Conservation (phyloP, 2,888 invertebrate species). For the Sphaerophoria rueppellii region DNA sequence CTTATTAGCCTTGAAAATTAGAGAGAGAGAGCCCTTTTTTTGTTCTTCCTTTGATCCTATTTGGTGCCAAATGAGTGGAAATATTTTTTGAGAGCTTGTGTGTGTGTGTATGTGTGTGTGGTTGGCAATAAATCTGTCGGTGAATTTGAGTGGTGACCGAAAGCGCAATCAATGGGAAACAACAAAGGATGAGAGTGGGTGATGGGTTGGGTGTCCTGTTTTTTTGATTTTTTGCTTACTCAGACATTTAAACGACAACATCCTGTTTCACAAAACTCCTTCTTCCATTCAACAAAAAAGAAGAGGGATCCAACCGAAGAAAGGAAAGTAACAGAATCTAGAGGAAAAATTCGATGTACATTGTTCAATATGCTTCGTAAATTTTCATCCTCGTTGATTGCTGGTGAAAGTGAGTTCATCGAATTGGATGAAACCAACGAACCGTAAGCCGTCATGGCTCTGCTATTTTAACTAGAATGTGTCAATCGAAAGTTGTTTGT, state of each 20-base stretch:
- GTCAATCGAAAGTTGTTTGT: constrained; percentile 63
- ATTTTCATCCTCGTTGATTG: constrained; percentile 71
- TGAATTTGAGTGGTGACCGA: constrained; percentile 41
- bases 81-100: constrained; percentile 33
- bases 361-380: constrained; percentile 58
- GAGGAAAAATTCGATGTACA: constrained; percentile 48
- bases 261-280: constrained; percentile 5
- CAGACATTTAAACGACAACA: constrained; percentile 54
- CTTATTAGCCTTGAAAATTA: constrained; percentile 64
- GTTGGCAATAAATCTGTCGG: constrained; percentile 62
- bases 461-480: constrained; percentile 72
- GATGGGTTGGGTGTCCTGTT: constrained; percentile 32
- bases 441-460: constrained; percentile 66
- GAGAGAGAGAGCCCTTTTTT: constrained; percentile 50
- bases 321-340: constrained; percentile 6
- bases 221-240: constrained; percentile 64
- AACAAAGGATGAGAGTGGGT: neutral
- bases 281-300: neutral
- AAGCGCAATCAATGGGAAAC: constrained; percentile 35
- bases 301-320: neutral
- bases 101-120: constrained; percentile 46
- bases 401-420: constrained; percentile 71
- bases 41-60: constrained; percentile 50
- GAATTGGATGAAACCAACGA: constrained; percentile 69
- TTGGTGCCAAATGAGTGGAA: constrained; percentile 66